These are phyloP conservation scores for Antheraea assamensis DNA, from an alignment of 2,888 invertebrate genomes.

Conservation along the genomic window DNA sequence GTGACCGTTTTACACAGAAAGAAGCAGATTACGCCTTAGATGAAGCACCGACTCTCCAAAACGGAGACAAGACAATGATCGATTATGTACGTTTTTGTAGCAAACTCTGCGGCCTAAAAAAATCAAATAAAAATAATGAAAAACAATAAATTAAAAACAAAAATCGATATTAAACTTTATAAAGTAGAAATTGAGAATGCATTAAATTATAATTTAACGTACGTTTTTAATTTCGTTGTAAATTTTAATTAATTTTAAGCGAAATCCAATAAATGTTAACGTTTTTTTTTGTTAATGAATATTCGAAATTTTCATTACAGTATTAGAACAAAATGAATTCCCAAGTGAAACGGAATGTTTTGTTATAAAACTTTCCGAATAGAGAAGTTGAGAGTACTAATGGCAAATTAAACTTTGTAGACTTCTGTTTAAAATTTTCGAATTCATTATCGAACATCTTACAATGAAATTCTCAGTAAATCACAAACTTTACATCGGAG, in stretches of 20 bases:
- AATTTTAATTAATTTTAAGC: neutral
- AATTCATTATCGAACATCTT: constrained; percentile 21
- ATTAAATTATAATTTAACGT: constrained; percentile 5
- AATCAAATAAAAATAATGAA: constrained; percentile 55
- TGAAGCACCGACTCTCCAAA: constrained; percentile 82
- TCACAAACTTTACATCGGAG: constrained; percentile 19
- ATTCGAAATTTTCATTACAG: neutral
- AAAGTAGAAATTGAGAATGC: constrained; percentile 21
- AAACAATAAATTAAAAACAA: constrained; percentile 22
- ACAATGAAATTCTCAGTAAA: constrained; percentile 21
- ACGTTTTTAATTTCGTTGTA: neutral
- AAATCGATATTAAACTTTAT: neutral
- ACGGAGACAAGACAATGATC: constrained; percentile 81
- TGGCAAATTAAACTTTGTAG: constrained; percentile 31
- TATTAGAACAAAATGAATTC: neutral
- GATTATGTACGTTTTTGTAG: constrained; percentile 85
- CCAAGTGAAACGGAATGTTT: constrained; percentile 3
- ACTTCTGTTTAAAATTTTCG: constrained; percentile 20
- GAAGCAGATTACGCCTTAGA: constrained; percentile 85
- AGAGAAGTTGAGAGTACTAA: constrained; percentile 18
- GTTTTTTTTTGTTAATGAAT: neutral
- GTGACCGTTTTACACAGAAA: constrained; percentile 83
- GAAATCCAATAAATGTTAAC: neutral
- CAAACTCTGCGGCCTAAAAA: constrained; percentile 82
- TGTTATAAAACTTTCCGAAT: constrained; percentile 1